These are phyloP conservation scores for Darevskia nairensis DNA, from an alignment of 2,797 vertebrate genomes.

Conservation along the genomic window DNA sequence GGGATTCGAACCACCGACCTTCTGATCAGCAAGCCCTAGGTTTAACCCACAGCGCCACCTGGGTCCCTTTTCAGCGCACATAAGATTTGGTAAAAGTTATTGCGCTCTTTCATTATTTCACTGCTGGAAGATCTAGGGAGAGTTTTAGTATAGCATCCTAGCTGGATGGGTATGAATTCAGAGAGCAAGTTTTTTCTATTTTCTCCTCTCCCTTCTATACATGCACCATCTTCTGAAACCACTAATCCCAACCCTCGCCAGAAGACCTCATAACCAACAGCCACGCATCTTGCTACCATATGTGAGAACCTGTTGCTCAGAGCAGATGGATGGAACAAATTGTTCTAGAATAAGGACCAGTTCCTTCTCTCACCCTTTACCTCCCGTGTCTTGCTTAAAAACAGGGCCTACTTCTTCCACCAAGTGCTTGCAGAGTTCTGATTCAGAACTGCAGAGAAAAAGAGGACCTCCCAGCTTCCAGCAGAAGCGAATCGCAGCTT, in stretches of 20 bases:
- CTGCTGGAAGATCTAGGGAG: neutral
- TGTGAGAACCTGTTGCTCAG: neutral
- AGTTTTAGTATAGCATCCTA: neutral
- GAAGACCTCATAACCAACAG: neutral
- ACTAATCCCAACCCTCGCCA: neutral
- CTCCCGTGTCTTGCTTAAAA: neutral
- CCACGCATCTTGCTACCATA: neutral
- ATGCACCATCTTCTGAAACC: neutral
- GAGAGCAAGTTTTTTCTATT: too few relatives aligned
- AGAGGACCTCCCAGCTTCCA: neutral
- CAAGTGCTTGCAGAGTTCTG: neutral
- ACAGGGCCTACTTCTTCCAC: neutral
- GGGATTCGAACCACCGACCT: too few relatives aligned
- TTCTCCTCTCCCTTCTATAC: neutral
- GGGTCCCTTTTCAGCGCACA: too few relatives aligned
- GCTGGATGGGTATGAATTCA: neutral
- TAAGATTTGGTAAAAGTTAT: too few relatives aligned
- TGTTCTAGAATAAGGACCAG: neutral
- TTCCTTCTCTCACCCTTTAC: neutral
- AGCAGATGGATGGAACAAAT: neutral
- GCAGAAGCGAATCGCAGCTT: neutral
- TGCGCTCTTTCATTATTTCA: neutral
- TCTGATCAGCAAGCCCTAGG: too few relatives aligned
- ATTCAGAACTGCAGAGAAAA: neutral
- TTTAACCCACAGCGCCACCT: too few relatives aligned